Evolutionary conservation across 1,140 invertebrate species (phyloP).

Genomic region (Drosophila subobscura): DNA sequence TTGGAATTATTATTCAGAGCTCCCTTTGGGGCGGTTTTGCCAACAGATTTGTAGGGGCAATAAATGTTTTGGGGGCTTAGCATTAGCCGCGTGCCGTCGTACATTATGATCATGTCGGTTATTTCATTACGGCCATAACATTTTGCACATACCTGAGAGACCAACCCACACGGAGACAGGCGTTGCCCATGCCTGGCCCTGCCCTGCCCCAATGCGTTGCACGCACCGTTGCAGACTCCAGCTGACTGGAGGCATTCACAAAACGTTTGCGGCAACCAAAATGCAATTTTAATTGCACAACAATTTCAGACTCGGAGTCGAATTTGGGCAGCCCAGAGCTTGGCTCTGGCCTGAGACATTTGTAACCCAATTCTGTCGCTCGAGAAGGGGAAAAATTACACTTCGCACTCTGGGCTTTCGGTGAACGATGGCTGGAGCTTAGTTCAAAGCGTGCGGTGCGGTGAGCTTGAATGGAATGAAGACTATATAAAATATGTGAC

Average conservation of each 20-base stretch:
- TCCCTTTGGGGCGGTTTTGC: conserved; percentile 23
- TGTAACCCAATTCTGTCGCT: conserved; percentile 78
- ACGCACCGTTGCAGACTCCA: conserved; percentile 48
- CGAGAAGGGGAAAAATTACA: conserved; percentile 49
- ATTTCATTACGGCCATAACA: conserved; percentile 76
- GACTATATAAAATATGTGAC: conserved; percentile 54
- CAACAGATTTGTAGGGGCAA: conserved; percentile 36
- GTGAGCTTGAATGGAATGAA: conserved; percentile 14
- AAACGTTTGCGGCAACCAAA: conserved; percentile 49
- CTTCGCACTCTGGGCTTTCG: conserved; percentile 70
- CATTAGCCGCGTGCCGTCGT: conserved; percentile 19
- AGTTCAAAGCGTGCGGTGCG: conserved; percentile 60
- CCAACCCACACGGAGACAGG: conserved; percentile 55
- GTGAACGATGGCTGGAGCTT: conserved; percentile 57
- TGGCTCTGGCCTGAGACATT: conserved; percentile 60
- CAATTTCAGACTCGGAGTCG: conserved; percentile 45
- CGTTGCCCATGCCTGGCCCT: conserved; percentile 22
- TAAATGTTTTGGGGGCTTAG: conserved; percentile 34
- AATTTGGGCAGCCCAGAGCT: conserved; percentile 48
- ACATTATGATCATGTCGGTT: conserved; percentile 56
- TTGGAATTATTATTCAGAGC: conserved; percentile 26
- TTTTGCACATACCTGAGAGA: conserved; percentile 69
- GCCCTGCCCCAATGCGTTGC: conserved; percentile 43
- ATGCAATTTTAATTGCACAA: conserved; percentile 80
- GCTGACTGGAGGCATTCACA: conserved; percentile 35